These are phyloP conservation scores for Eilema sororculum DNA, from an alignment of 2,888 invertebrate species.

Conservation along the genomic window DNA sequence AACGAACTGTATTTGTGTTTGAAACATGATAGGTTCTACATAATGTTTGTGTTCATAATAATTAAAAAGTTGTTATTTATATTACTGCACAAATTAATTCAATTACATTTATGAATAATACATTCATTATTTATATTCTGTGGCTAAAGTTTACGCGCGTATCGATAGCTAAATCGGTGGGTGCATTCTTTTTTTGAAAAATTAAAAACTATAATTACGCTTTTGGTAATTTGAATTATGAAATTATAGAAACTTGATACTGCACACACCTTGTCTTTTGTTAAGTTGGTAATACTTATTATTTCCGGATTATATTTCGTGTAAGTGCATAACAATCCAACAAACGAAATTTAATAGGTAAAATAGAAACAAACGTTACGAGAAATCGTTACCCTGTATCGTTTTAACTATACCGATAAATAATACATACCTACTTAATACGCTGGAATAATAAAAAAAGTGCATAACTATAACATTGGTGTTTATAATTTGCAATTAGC, in stretches of 20 bases:
- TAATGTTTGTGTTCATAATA: no score
- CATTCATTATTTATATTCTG: constrained; percentile 40
- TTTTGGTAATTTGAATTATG: background rate
- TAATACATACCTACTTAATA: no score
- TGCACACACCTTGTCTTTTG: background rate
- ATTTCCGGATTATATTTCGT: background rate
- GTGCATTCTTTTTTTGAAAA: constrained; percentile 12
- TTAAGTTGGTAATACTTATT: no score
- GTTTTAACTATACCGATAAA: no score
- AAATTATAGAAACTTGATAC: background rate
- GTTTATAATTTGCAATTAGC: no score
- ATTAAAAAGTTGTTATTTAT: background rate
- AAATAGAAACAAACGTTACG: no score
- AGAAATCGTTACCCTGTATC: no score
- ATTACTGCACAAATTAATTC: constrained; percentile 10
- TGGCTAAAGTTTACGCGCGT: background rate
- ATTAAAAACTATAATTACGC: constrained; percentile 5
- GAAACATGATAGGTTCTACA: background rate
- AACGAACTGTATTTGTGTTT: background rate
- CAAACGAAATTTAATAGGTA: no score
- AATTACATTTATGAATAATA: constrained; percentile 27
- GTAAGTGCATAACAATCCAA: no score
- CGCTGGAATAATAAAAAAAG: no score
- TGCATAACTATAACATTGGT: no score
- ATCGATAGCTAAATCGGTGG: background rate